phyloP scores from a whole-genome alignment of 1,140 invertebrate species.

The Bacillus rossius region DNA sequence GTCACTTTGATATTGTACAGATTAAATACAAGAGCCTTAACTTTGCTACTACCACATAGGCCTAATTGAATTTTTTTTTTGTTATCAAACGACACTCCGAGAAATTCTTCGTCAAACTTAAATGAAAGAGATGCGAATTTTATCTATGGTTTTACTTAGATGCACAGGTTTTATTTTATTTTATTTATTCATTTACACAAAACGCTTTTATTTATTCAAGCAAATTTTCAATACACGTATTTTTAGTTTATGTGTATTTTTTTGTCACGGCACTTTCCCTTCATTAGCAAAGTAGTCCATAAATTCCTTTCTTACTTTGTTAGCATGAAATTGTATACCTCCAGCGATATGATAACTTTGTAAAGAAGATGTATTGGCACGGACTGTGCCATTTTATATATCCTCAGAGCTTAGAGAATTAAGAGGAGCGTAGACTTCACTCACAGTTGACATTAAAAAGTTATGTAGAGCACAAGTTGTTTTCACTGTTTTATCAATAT shows the following conservation, averaged over 20 bases:
- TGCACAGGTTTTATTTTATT: too few species aligned
- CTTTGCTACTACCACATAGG: constrained; percentile 9
- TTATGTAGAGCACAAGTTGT: constrained; percentile 6
- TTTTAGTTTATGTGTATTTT: not conserved
- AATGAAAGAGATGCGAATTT: not conserved
- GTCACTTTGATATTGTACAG: not conserved
- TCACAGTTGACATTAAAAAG: constrained; percentile 5
- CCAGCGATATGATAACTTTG: too few species aligned
- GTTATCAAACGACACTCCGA: not conserved
- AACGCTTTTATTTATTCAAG: not conserved
- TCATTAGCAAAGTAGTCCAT: constrained; percentile 1
- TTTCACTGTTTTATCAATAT: constrained; percentile 8
- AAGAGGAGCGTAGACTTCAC: not conserved
- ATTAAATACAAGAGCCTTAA: not conserved
- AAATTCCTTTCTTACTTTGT: not conserved
- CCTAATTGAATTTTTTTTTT: not conserved
- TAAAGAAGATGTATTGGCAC: too few species aligned
- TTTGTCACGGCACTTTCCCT: not conserved
- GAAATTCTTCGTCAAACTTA: constrained; percentile 3
- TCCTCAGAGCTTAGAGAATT: not conserved
- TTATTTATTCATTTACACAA: too few species aligned
- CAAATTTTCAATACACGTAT: not conserved
- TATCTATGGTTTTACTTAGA: not conserved
- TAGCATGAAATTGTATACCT: not conserved
- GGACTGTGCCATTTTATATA: not conserved